Base-by-base conservation (phyloP, 35 echinoderm and acorn worm species). In the Heliocidaris erythrogramma region DNA sequence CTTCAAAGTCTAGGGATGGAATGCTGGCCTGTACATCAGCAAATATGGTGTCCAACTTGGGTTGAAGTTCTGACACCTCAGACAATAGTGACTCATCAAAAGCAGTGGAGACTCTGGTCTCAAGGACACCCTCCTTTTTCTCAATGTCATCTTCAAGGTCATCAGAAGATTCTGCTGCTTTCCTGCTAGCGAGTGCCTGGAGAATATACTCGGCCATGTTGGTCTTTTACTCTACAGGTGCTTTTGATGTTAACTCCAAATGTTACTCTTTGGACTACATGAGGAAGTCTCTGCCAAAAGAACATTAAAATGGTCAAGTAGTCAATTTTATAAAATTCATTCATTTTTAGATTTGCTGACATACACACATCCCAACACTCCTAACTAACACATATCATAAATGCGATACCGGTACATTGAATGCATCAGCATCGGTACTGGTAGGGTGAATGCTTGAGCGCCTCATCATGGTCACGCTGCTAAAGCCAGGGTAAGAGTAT, bases 1-100 rank as follows among this genome's bases (percentile, higher is more conserved):
- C 31, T 49, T 99, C 98, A 97, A 99, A 99, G 88, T 99, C 98
- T 48, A 99, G 93, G 4, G 98, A 97, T 7, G 98, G 98, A 10
- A 99, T 85, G 60, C 93, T 99, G 27, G 97, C 97, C 88, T 99
- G 98, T 0, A 99, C 97, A 71, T 99, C 98, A n/a, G 98, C 96
- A 95, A 99, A 99, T 86, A 99, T 99, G 53, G 96, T 91, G 90
- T 96, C 96, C 30, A 99, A 87, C 35, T 86, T 84, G 5, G 96
- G 96, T 49, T 97, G 94, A 1, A 99, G 85, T 13, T 95, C 97
- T 10, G 94, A 71, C 0, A 95, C 96, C 32, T 95, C 95, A 13
- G 95, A 92, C 8, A 97, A 88, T 18, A 94, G 92, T 2, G 94
- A 94, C 29, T 94, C 94, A 18, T 96, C 97, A 61, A 97, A 97